Base-by-base conservation (phyloP, 1,140 invertebrate genomes). In the Leptinotarsa texana region DNA sequence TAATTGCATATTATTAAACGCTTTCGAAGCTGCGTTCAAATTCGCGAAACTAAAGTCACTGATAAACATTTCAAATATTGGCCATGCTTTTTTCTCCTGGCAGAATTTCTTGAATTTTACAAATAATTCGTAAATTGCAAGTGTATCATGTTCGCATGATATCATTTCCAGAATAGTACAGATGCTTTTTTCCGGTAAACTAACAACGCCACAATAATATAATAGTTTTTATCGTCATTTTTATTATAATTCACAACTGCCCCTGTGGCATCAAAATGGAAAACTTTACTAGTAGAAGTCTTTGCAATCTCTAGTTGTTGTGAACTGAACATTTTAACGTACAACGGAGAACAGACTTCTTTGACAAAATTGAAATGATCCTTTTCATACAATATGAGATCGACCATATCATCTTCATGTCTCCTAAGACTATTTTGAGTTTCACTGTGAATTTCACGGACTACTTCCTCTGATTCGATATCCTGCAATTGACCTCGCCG, bases 21-120 rank as follows among this genome's bases (percentile, higher is more conserved):
- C 51, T 18, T 57, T 57, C 17, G 51, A n/a, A 17, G 51, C 51
- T 17, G 4, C n/a, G 17, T 57, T 57, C 51, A 57, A 57, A 57
- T 57, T 57, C n/a, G 51, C 51, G 51, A 57, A 57, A 57, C 51
- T 57, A 57, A 57, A 57, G n/a, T 57, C 51, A 6, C 15, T 57
- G 51, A 57, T 17, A 57, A 57, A 57, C n/a, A 57, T 6, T 57
- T 57, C 13, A 57, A 57, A 57, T 57, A 57, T 57, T 57, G 51
- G 51, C 51, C 51, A 57, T 18, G 51, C 15, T 57, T 57, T 57
- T 57, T 57, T 15, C 15, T 57, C 13, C n/a, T 57, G 15, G 51
- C 51, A n/a, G 2, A 57, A 57, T 18, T 57, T 57, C n/a, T 57
- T 57, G n/a, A 57, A 57, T 57, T 57, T 57, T 4, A 57, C 13